These are phyloP conservation scores for Cataglyphis cursor DNA, from an alignment of 2,888 invertebrate genomes.

Conservation along the genomic window DNA sequence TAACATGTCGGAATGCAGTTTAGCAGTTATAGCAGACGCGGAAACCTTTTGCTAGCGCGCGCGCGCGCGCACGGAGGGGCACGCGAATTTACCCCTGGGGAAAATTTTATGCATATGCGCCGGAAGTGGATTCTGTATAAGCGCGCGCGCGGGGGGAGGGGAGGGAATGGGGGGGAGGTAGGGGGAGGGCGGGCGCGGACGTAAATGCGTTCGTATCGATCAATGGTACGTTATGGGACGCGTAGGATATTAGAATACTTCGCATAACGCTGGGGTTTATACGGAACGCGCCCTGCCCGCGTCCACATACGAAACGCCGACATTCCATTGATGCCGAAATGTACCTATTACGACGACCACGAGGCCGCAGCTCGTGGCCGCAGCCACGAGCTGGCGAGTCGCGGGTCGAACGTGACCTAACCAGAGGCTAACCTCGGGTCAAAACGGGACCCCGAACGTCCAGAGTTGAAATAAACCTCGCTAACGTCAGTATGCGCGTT, in stretches of 20 bases:
- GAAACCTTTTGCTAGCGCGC: slow-evolving; percentile 19
- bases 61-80: neutral
- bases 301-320: slow-evolving; percentile 69
- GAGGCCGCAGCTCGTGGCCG: slow-evolving; percentile 56
- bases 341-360: slow-evolving; percentile 69
- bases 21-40: slow-evolving; percentile 13
- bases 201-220: slow-evolving; percentile 76
- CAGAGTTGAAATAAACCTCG: slow-evolving; percentile 37
- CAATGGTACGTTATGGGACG: slow-evolving; percentile 81
- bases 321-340: slow-evolving; percentile 81
- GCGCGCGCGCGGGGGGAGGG: too few species aligned
- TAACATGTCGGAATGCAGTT: slow-evolving; percentile 37
- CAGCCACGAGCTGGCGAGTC: slow-evolving; percentile 48
- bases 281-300: slow-evolving; percentile 68
- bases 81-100: slow-evolving; percentile 28
- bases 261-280: slow-evolving; percentile 78
- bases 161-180: too few species aligned
- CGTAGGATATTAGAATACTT: slow-evolving; percentile 82
- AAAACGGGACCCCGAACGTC: slow-evolving; percentile 32
- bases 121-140: slow-evolving; percentile 8
- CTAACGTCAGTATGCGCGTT: slow-evolving; percentile 21
- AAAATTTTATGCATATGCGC: slow-evolving; percentile 47
- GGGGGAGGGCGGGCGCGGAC: slow-evolving; percentile 18
- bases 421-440: slow-evolving; percentile 51
- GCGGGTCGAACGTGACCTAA: slow-evolving; percentile 54